phyloP scores from a whole-genome alignment of 2,113 vertebrate species.

The Steatornis caripensis region DNA sequence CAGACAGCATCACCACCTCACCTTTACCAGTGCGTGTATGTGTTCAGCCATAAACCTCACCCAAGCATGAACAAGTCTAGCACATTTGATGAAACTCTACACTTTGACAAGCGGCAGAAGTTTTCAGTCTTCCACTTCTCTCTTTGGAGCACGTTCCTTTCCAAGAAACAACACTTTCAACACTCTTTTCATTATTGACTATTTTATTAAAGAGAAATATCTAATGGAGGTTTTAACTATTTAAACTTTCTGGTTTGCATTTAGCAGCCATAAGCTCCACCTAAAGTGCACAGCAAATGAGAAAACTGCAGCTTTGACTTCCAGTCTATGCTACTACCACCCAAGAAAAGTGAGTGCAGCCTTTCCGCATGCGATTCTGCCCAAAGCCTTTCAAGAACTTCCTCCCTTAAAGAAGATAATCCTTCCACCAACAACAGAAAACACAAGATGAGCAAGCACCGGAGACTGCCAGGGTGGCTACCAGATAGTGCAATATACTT shows the following conservation, averaged over 20 bases:
- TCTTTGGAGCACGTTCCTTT: background rate
- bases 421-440: background rate
- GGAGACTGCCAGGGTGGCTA: background rate
- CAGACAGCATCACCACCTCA: accelerated
- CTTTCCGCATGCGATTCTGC: background rate
- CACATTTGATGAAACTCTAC: background rate
- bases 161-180: background rate
- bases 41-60: background rate
- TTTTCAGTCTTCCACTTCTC: background rate
- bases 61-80: background rate
- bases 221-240: background rate
- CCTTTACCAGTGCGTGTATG: background rate
- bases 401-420: background rate
- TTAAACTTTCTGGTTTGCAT: background rate
- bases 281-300: background rate
- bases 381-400: background rate
- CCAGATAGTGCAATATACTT: too few relatives aligned
- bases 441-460: background rate
- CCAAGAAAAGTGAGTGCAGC: background rate
- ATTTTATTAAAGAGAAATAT: background rate
- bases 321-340: background rate
- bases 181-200: background rate
- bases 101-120: background rate
- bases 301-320: background rate
- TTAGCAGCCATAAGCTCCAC: background rate